Conservation (phyloP, 2,113 vertebrate species). For the Tamias sibiricus region DNA sequence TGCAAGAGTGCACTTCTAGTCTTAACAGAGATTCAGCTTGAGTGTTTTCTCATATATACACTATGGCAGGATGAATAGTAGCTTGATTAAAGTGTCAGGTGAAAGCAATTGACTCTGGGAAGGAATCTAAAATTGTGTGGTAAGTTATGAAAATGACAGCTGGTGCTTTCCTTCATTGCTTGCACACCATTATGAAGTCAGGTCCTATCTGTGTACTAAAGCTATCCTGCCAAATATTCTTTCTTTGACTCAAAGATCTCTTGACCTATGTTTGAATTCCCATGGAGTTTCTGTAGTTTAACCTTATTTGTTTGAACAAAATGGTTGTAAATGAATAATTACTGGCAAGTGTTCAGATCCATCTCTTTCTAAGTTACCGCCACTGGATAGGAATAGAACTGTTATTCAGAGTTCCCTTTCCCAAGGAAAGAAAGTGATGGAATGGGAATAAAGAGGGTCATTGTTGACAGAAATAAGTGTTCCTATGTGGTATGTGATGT, state of each 20-base stretch:
- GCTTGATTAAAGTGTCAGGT: not conserved
- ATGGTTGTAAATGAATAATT: not conserved
- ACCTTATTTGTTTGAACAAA: not conserved
- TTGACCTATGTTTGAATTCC: not conserved
- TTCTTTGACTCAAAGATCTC: not conserved
- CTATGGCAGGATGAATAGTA: not conserved
- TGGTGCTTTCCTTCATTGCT: not conserved
- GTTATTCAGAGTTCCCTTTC: not conserved
- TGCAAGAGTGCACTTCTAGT: not conserved
- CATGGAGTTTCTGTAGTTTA: not conserved
- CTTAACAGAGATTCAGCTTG: not conserved
- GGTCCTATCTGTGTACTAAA: not conserved
- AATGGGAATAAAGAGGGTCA: not conserved
- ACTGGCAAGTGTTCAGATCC: not conserved
- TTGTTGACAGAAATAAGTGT: not conserved
- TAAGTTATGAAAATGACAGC: not conserved
- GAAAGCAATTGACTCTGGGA: not conserved
- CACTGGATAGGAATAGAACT: not conserved
- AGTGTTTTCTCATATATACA: not conserved
- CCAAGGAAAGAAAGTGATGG: not conserved
- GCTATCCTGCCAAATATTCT: not conserved
- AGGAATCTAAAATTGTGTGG: not conserved
- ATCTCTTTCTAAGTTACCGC: not conserved
- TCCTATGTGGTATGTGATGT: not conserved
- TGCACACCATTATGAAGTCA: not conserved